These are phyloP conservation scores for Elaphurus davidianus DNA, from an alignment of 2,113 vertebrate species.

Conservation along the genomic window DNA sequence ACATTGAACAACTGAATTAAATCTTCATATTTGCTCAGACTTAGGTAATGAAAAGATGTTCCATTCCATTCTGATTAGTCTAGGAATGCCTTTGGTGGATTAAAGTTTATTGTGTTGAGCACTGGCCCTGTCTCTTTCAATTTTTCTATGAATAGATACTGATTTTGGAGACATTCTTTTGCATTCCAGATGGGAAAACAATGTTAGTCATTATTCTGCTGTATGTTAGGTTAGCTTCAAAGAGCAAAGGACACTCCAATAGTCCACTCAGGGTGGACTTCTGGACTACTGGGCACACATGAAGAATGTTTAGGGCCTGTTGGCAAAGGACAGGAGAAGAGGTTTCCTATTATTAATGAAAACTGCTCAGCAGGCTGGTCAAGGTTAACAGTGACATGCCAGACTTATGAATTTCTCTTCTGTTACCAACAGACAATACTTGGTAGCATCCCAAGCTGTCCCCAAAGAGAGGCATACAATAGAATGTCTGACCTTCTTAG, in stretches of 20 bases:
- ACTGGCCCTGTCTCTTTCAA: not conserved
- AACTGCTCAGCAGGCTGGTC: not conserved
- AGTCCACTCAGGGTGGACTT: not conserved
- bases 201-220: not conserved
- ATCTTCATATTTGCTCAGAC: not conserved
- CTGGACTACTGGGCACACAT: not conserved
- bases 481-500: not conserved
- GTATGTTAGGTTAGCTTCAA: not conserved
- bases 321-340: not conserved
- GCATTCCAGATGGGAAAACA: not conserved
- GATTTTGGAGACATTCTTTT: not conserved
- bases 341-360: not conserved
- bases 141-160: not conserved
- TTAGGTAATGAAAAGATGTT: not conserved
- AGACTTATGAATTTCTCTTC: not conserved
- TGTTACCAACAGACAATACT: not conserved
- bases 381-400: not conserved
- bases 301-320: not conserved
- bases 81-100: not conserved
- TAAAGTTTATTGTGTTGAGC: not conserved
- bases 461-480: not conserved
- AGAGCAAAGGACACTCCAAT: not conserved
- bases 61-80: not conserved
- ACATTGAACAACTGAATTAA: not conserved
- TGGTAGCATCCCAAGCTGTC: not conserved